A percentile compares a stretch with the other conserved stretches of the same genome.
Evolutionary conservation across 2,888 invertebrate species (phyloP).

Genomic region (Meteorus colon): DNA sequence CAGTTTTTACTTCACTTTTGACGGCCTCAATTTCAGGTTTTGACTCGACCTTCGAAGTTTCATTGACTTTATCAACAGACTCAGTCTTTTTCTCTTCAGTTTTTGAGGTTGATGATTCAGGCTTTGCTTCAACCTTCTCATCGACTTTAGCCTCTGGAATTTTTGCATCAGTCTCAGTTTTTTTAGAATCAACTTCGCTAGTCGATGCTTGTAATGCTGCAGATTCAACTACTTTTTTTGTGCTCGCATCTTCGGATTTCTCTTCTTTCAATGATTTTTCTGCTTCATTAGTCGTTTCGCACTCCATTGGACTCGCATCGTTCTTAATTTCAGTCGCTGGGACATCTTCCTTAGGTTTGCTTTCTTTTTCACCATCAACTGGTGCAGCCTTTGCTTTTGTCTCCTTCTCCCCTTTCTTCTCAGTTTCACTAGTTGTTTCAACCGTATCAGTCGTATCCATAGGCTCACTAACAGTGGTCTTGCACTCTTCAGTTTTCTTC

Average conservation of each 20-base stretch:
- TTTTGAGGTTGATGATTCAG: slow-evolving; percentile 42
- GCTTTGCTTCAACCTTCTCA: slow-evolving; percentile 44
- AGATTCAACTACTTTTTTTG: slow-evolving; percentile 40
- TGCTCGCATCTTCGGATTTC: slow-evolving; percentile 35
- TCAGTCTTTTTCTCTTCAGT: slow-evolving; percentile 59
- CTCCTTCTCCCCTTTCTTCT: slow-evolving; percentile 38
- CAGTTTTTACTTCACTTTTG: slow-evolving; percentile 53
- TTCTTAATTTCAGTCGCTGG: slow-evolving; percentile 60
- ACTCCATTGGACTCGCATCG: slow-evolving; percentile 52
- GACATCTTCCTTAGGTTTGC: slow-evolving; percentile 45
- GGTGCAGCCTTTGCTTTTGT: slow-evolving; percentile 35
- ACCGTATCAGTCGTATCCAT: slow-evolving; percentile 48
- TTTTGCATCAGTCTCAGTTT: slow-evolving; percentile 46
- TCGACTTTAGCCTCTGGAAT: slow-evolving; percentile 44
- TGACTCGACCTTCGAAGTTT: slow-evolving; percentile 42
- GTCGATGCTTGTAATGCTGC: slow-evolving; percentile 29
- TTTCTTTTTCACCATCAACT: slow-evolving; percentile 40
- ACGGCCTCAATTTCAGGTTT: slow-evolving; percentile 29
- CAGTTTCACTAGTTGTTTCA: slow-evolving; percentile 49
- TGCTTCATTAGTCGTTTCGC: slow-evolving; percentile 47
- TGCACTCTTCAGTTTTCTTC: slow-evolving; percentile 41
- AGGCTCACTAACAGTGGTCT: slow-evolving; percentile 29
- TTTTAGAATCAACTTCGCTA: slow-evolving; percentile 34
- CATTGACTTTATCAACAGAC: slow-evolving; percentile 47
- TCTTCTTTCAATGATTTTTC: slow-evolving; percentile 41